phyloP scores from a whole-genome alignment of 2,888 invertebrate species.

The Latrodectus elegans region DNA sequence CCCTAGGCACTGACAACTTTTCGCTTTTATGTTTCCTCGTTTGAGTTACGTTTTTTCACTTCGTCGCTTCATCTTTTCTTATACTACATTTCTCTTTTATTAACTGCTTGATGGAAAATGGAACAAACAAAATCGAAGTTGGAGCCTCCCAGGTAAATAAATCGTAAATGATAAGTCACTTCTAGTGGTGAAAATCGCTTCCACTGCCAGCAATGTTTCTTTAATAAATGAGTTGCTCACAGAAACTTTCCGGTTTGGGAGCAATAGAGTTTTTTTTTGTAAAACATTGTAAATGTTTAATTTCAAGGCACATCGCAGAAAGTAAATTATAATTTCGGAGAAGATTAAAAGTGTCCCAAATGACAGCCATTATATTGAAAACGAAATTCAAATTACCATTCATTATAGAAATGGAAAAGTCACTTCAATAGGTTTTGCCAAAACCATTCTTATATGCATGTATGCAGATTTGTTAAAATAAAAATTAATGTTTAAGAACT shows the following conservation, averaged over 20 bases:
- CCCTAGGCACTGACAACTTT: constrained; percentile 44
- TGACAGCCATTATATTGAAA: too few relatives aligned
- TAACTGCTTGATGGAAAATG: constrained; percentile 5
- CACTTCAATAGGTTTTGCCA: too few relatives aligned
- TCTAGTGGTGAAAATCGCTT: constrained; percentile 1
- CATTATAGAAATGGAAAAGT: too few relatives aligned
- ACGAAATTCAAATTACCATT: too few relatives aligned
- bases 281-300: background rate
- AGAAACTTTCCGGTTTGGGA: background rate
- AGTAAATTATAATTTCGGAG: too few relatives aligned
- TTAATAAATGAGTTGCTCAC: background rate
- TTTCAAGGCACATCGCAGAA: background rate
- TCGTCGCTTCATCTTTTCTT: background rate
- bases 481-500: too few relatives aligned
- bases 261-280: background rate
- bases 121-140: background rate
- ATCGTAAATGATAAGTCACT: constrained; percentile 5
- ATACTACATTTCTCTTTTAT: background rate
- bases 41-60: background rate
- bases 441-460: too few relatives aligned
- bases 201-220: background rate
- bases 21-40: constrained; percentile 12
- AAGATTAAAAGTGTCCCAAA: too few relatives aligned
- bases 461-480: too few relatives aligned
- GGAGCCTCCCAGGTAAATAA: constrained; percentile 4